Evolutionary conservation across 2,113 vertebrate genomes (phyloP).

Genomic region (Heptranchias perlo): DNA sequence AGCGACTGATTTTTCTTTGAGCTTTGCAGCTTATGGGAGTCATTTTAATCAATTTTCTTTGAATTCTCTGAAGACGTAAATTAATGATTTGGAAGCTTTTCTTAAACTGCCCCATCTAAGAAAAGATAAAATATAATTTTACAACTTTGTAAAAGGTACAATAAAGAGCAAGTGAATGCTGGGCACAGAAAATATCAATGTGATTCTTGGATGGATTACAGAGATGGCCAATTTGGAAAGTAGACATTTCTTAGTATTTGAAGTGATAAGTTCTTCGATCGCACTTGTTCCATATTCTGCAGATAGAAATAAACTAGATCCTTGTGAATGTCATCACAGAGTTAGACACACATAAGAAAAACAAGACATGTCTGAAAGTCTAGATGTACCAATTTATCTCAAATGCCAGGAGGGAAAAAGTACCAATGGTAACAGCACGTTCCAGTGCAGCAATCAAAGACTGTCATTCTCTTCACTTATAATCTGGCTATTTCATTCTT

Average conservation of each 20-base stretch:
- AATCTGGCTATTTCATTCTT: neutral
- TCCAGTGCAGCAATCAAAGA: neutral
- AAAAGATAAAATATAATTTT: slow-evolving; percentile 5
- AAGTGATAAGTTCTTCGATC: neutral
- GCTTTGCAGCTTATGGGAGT: neutral
- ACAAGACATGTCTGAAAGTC: neutral
- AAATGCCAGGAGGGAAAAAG: neutral
- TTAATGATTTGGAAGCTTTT: neutral
- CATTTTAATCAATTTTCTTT: slow-evolving; percentile 21
- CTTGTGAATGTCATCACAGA: neutral
- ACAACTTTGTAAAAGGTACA: neutral
- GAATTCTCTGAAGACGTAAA: neutral
- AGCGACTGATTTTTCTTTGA: neutral
- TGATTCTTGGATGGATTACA: neutral
- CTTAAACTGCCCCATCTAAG: neutral
- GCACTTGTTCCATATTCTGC: neutral
- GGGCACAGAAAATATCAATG: neutral
- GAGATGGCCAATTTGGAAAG: neutral
- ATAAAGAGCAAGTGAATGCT: neutral
- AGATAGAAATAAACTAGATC: slow-evolving; percentile 3
- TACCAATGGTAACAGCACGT: too few species aligned
- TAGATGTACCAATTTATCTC: slow-evolving; percentile 2
- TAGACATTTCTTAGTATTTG: neutral
- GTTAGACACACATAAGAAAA: neutral
- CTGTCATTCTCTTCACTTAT: neutral